phyloP scores from a whole-genome alignment of 23 tunicate species.

The Aplidium turbinatum region DNA sequence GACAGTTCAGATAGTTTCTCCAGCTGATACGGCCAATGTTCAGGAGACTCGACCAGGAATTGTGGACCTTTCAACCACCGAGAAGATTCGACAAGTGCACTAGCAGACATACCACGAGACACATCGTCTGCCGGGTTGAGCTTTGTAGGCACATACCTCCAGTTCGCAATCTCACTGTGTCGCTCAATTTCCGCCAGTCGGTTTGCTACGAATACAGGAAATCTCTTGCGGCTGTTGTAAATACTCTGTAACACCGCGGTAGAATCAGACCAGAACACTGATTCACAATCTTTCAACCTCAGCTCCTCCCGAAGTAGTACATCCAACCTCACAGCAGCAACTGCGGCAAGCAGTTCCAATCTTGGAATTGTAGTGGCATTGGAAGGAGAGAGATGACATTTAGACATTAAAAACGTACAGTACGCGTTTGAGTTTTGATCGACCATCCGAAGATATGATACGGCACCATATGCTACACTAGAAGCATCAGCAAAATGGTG shows the following conservation, averaged over 20 bases:
- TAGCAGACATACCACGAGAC: not conserved
- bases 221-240: not conserved
- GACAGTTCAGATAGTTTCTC: too few species aligned
- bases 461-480: not conserved
- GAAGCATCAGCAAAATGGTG: slow-evolving; percentile 14
- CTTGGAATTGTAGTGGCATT: not conserved
- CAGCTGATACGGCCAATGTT: too few species aligned
- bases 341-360: not conserved
- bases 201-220: not conserved
- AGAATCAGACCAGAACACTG: not conserved
- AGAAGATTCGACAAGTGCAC: not conserved
- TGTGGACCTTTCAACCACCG: not conserved
- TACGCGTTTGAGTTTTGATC: not conserved
- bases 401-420: not conserved
- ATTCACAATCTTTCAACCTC: not conserved
- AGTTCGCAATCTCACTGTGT: not conserved
- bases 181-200: not conserved
- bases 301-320: not conserved
- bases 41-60: not conserved
- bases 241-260: not conserved
- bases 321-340: not conserved
- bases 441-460: not conserved
- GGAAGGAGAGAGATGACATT: not conserved
- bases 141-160: not conserved
- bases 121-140: not conserved